Base-by-base conservation (phyloP, 2,113 vertebrate species). In the Azemiops feae region DNA sequence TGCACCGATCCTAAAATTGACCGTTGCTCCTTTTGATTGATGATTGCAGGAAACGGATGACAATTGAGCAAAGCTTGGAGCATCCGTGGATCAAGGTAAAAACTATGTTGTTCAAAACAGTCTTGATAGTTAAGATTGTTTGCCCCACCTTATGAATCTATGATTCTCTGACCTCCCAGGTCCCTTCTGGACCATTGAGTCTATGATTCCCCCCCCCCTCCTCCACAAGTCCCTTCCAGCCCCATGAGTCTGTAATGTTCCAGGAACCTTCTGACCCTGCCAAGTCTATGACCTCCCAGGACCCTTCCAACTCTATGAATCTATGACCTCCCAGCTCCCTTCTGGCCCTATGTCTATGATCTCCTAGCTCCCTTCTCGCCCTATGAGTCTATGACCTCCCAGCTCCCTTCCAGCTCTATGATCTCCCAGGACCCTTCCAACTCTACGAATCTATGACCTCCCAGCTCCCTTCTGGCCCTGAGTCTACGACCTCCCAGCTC, bases 51-150 rank as follows among this genome's bases (percentile, higher is more conserved):
- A 99, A 99, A 96, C 97, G 99, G 88, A 99, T 99, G 99, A 99
- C 98, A 0, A 99, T 99, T 0, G 98, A 98, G 34, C 98, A 99
- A 94, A 99, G 99, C 95, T 97, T 99, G 88, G 98, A 99, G 64
- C 99, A 99, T 91, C 98, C 99, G 4, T 99, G 99, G 99, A 99
- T 99, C 96, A 99, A 99, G 99, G 99, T 99, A 92, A 96, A 96
- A 90, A 10, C 1, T 5, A 16, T 6, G 39, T 10, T 1, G 1
- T 22, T 81, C 60, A 14, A 34, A 88, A 55, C 22, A 54, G n/a
- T 39, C 14, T 39, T 74, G n/a, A 74, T 1, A 14, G 55, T 54
- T 34, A 23, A 34, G 87, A 22, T 18, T 22, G 22, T 34, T 23
- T 22, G 1, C 87, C 30, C 9, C 52, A 22, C 16, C 20, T 53